Conservation (phyloP, 2,888 invertebrate species). For the Syrista parreyssii region DNA sequence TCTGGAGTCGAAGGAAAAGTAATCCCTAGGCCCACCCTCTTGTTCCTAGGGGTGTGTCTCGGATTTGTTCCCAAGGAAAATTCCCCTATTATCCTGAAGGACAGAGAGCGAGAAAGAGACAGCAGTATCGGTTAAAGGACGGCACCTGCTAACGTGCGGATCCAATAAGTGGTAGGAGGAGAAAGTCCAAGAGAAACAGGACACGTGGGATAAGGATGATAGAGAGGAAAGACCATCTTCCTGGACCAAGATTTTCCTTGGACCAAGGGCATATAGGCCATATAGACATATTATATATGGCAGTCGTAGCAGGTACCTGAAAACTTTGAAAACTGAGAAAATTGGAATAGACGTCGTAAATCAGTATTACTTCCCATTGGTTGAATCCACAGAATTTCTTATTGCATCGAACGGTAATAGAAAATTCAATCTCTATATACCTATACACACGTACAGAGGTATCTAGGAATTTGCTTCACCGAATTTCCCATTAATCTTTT, state of each 20-base stretch:
- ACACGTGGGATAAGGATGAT: neutral
- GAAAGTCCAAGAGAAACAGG: neutral
- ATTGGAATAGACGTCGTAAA: neutral
- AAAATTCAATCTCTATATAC: neutral
- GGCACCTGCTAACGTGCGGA: neutral
- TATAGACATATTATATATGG: neutral
- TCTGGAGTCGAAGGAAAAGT: neutral
- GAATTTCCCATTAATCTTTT: neutral
- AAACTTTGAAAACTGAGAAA: neutral
- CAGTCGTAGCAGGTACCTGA: neutral
- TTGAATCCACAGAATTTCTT: neutral
- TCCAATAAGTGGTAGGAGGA: neutral
- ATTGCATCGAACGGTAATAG: neutral
- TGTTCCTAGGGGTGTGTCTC: neutral
- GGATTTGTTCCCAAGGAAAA: neutral
- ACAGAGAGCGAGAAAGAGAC: constrained; percentile 5
- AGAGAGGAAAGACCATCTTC: neutral
- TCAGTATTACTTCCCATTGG: neutral
- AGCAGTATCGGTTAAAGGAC: constrained; percentile 19
- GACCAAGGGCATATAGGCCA: neutral
- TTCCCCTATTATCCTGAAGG: neutral
- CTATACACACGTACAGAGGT: neutral
- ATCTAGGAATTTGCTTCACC: neutral
- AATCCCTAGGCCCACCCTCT: neutral
- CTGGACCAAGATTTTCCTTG: neutral